Conservation (phyloP, 2,113 vertebrate genomes). For the Ramphastos sulfuratus region DNA sequence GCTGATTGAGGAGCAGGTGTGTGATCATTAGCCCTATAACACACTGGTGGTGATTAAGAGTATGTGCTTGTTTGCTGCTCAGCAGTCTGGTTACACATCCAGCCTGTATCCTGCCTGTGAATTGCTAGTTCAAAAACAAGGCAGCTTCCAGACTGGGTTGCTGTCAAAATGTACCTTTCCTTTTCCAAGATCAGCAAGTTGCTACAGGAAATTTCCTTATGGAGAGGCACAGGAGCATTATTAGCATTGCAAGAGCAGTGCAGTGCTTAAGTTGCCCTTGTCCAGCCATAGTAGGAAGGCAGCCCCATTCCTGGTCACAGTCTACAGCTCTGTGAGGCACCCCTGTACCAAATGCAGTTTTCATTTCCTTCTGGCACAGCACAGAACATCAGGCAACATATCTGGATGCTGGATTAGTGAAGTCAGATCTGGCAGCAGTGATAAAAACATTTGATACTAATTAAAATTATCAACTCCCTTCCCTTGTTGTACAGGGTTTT, state of each 20-base stretch:
- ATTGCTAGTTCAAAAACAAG: not conserved
- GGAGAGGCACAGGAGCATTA: not conserved
- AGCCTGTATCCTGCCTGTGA: not conserved
- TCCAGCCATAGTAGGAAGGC: not conserved
- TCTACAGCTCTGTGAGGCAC: not conserved
- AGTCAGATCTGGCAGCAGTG: not conserved
- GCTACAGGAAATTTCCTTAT: not conserved
- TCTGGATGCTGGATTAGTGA: not conserved
- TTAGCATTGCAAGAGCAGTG: fast-evolving
- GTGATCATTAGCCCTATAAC: not conserved
- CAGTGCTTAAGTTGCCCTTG: not conserved
- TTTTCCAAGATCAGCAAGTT: not conserved
- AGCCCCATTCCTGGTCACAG: not conserved
- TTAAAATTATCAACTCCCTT: not conserved
- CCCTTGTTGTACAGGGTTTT: not conserved
- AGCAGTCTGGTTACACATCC: not conserved
- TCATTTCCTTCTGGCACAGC: not conserved
- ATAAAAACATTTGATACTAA: not conserved
- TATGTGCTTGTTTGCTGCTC: not conserved
- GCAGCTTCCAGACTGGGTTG: not conserved
- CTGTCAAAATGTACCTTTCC: not conserved
- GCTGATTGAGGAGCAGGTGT: not conserved
- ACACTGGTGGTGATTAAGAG: not conserved
- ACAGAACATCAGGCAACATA: not conserved
- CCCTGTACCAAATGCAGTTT: not conserved